Percentiles rank a stretch among this genome's conserved stretches.
Conservation (phyloP, 2,888 invertebrate genomes). For the Cheilosia grossa region DNA sequence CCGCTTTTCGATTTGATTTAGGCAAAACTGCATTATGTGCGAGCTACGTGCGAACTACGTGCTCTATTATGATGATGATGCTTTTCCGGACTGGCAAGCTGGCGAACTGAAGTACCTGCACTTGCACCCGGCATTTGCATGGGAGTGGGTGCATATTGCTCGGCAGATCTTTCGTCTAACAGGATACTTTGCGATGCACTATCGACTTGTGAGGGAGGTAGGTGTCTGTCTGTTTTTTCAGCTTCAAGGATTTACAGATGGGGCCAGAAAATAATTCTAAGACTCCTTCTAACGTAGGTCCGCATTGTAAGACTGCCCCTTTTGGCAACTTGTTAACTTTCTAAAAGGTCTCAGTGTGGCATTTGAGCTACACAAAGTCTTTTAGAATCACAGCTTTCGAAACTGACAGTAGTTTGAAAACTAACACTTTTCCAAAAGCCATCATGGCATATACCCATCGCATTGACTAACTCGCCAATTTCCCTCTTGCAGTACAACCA, state of each 20-base stretch:
- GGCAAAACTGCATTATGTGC: slow-evolving; percentile 35
- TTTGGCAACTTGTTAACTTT: too few relatives aligned
- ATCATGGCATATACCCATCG: too few relatives aligned
- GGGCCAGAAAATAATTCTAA: too few relatives aligned
- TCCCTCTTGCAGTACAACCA: slow-evolving; percentile 22
- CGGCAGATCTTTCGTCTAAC: slow-evolving; percentile 77
- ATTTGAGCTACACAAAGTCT: too few relatives aligned
- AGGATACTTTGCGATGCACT: slow-evolving; percentile 77
- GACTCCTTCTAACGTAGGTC: too few relatives aligned
- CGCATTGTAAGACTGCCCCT: too few relatives aligned
- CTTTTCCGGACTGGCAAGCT: slow-evolving; percentile 64
- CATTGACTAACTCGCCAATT: too few relatives aligned
- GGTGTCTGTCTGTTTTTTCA: neutral
- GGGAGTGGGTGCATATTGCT: slow-evolving; percentile 77
- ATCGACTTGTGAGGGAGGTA: slow-evolving; percentile 73
- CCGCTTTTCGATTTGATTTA: neutral
- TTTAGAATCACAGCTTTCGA: too few relatives aligned
- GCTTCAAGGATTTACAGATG: too few relatives aligned
- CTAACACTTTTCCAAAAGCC: too few relatives aligned
- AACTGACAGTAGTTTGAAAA: too few relatives aligned
- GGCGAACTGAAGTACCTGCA: slow-evolving; percentile 78
- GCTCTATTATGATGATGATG: slow-evolving; percentile 42
- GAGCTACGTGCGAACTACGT: slow-evolving; percentile 39
- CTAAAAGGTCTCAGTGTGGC: too few relatives aligned
- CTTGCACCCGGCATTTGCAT: slow-evolving; percentile 79